Conservation (phyloP, 2,113 vertebrate genomes). For the Corvus moneduloides region DNA sequence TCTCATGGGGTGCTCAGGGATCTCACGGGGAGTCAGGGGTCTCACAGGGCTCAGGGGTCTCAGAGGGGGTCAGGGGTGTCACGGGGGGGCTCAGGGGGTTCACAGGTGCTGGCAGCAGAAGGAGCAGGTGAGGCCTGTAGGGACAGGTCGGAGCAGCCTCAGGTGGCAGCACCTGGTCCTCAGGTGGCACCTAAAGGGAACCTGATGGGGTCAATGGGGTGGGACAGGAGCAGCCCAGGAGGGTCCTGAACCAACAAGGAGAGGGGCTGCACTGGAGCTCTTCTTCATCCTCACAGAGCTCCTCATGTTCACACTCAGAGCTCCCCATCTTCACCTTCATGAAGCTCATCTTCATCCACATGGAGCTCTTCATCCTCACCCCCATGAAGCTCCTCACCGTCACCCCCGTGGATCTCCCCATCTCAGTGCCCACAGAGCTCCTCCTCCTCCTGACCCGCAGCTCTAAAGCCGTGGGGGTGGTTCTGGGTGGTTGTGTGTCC, state of each 20-base stretch:
- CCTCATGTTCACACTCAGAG: neutral
- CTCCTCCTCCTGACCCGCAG: accelerated
- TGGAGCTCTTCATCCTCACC: neutral
- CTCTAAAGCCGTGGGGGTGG: neutral
- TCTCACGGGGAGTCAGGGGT: neutral
- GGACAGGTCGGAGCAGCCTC: neutral
- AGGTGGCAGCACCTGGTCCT: neutral
- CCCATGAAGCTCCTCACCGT: too few species aligned
- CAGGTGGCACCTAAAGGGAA: neutral
- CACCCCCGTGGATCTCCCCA: neutral
- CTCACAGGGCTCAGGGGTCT: neutral
- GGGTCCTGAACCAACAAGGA: neutral
- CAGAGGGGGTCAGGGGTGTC: neutral
- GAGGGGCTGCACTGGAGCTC: neutral
- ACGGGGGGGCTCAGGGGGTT: neutral
- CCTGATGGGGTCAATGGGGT: neutral
- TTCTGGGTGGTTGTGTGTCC: neutral
- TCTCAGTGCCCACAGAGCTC: neutral
- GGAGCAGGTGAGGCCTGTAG: neutral
- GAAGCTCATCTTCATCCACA: too few species aligned
- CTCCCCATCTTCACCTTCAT: neutral
- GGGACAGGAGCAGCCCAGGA: neutral
- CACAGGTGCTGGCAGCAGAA: neutral
- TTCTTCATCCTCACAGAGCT: neutral
- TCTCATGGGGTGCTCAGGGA: neutral